Evolutionary conservation across 2,888 invertebrate species (phyloP).

Genomic region (Aleiodes testaceus): DNA sequence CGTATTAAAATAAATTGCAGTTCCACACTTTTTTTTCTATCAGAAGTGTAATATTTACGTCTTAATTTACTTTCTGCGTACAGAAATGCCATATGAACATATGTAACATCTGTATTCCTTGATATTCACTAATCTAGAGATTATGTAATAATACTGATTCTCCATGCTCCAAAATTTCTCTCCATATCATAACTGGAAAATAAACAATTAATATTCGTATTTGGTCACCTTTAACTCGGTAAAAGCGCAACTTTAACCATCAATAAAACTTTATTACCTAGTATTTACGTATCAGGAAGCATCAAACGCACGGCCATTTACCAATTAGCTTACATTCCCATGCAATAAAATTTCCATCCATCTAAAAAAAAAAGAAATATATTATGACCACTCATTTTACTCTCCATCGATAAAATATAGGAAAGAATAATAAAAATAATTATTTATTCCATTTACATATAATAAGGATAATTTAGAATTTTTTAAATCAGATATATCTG

Average conservation of each 20-base stretch:
- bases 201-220: no score
- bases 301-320: not conserved
- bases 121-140: no score
- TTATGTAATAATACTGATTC: no score
- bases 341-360: not conserved
- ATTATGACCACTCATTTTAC: not conserved
- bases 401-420: not conserved
- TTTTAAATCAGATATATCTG: slow-evolving; percentile 15
- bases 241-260: not conserved
- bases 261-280: not conserved
- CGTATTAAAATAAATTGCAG: no score
- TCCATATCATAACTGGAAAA: no score
- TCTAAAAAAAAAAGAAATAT: not conserved
- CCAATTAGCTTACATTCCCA: slow-evolving; percentile 12
- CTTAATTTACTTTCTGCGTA: no score
- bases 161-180: no score
- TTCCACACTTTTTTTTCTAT: no score
- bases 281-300: slow-evolving; percentile 15
- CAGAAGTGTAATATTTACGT: no score
- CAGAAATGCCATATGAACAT: no score
- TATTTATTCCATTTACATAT: not conserved
- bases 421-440: not conserved
- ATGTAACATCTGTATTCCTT: no score
- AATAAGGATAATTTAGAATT: not conserved
- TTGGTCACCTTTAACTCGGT: not conserved